Evolutionary conservation across 2,113 vertebrate genomes (phyloP).

Genomic region (Scomber scombrus): DNA sequence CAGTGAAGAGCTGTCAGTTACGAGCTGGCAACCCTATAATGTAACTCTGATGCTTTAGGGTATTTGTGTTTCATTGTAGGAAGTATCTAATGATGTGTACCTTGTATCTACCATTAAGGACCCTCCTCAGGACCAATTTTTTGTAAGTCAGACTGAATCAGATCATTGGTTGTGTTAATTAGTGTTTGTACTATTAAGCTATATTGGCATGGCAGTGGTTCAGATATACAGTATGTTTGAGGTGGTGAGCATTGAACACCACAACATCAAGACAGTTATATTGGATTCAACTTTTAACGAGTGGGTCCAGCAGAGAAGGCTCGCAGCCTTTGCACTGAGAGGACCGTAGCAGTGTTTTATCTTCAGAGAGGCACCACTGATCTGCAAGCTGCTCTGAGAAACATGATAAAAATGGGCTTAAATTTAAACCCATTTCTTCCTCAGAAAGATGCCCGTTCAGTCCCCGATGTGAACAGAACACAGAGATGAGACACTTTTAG

Average conservation of each 20-base stretch:
- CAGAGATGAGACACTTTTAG: slow-evolving; percentile 1
- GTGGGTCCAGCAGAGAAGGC: not conserved
- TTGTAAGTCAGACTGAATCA: too few species aligned
- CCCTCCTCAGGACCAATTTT: too few species aligned
- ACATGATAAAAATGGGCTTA: slow-evolving; percentile 20
- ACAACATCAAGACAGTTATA: not conserved
- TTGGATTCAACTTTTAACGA: slow-evolving; percentile 40
- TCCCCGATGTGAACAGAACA: slow-evolving; percentile 15
- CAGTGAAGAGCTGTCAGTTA: too few species aligned
- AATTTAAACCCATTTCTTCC: slow-evolving; percentile 26
- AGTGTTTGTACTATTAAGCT: not conserved
- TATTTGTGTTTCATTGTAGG: too few species aligned
- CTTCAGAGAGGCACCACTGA: slow-evolving; percentile 40
- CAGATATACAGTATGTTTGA: not conserved
- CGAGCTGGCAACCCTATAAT: too few species aligned
- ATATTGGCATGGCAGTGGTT: not conserved
- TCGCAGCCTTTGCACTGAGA: not conserved
- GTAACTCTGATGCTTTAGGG: too few species aligned
- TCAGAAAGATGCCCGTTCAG: slow-evolving; percentile 2
- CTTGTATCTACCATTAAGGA: too few species aligned
- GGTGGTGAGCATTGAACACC: not conserved
- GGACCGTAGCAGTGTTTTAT: slow-evolving; percentile 23
- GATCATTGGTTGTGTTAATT: not conserved
- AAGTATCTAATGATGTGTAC: too few species aligned
- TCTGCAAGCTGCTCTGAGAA: slow-evolving; percentile 30